Evolutionary conservation across 2,797 vertebrate genomes (phyloP), one percentile per base, ranked within the genome.

Genomic region (Lutjanus campechanus): DNA sequence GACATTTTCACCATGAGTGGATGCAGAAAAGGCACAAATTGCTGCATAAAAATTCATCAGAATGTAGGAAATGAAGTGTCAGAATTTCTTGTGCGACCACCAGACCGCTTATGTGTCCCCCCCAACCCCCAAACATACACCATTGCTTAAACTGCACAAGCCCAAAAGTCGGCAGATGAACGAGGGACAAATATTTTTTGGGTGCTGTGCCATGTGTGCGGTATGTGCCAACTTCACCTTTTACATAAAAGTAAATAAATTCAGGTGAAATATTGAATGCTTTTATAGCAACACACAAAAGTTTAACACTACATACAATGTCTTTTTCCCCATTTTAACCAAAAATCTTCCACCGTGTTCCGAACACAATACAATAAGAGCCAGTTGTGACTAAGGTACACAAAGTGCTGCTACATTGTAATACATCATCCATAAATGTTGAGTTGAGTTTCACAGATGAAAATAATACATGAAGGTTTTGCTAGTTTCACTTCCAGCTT

Each of bases 381-480:
- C 71, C 60, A 62, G 72, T 8, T 55, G 61, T 49, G 55, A 79
- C 9, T 41, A 7, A 75, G 72, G 50, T 65, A 76, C 51, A 84
- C 74, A 86, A 81, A 89, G 80, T 88, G 74, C 69, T 82, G 79
- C 85, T 77, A 78, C 65, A 29, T 11, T 60, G 51, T 69, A 58
- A 80, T 55, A 67, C 10, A 61, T 73, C 36, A 59, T 65, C 59
- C 56, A 76, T 61, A 25, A 69, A 66, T 56, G 60, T 9, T 43
- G 46, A 53, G 60, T 9, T 43, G 46, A 53, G 20, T 73, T 81
- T 84, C 44, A 77, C 65, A 68, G 63, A 72, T 73, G 55, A 76
- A 84, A 89, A 77, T 67, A 86, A 47, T n/a, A 79, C 22, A 82
- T 25, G 8, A 73, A 11, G 0, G 17, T 82, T 72, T 54, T 36